Conservation (phyloP, 1,140 invertebrate species). For the Orussus abietinus region DNA sequence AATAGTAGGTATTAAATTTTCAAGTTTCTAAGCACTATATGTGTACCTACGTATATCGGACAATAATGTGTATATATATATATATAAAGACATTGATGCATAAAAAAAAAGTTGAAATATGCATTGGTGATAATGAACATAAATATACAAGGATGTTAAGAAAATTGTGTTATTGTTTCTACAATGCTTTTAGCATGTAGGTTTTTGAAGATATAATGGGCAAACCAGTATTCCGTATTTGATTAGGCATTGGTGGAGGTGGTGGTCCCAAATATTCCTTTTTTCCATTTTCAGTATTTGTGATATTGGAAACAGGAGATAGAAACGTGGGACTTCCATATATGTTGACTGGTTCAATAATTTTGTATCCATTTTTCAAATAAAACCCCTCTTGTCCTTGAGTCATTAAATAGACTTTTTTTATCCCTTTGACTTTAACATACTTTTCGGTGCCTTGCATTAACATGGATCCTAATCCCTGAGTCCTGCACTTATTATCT, state of each 20-base stretch:
- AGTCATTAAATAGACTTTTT: constrained; percentile 69
- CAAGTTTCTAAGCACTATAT: neutral
- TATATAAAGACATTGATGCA: neutral
- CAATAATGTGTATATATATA: constrained; percentile 1
- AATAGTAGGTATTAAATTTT: too few species aligned
- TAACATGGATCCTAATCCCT: constrained; percentile 68
- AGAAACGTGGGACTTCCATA: constrained; percentile 57
- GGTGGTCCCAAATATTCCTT: constrained; percentile 31
- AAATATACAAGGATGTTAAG: too few species aligned
- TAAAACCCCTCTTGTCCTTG: constrained; percentile 76
- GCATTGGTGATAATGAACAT: too few species aligned
- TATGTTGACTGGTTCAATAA: constrained; percentile 66
- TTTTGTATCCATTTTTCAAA: constrained; percentile 66
- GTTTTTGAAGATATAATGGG: constrained; percentile 25
- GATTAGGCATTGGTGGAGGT: constrained; percentile 45
- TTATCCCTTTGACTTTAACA: constrained; percentile 56
- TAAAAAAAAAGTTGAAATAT: too few species aligned
- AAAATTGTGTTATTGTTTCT: too few species aligned
- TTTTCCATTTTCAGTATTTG: constrained; percentile 18
- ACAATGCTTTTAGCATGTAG: constrained; percentile 36
- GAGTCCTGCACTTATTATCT: constrained; percentile 62
- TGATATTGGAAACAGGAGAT: constrained; percentile 9
- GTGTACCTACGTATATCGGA: neutral
- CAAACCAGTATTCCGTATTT: constrained; percentile 14
- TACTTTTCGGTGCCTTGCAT: constrained; percentile 69